Base-by-base conservation (phyloP, 1,140 invertebrate species). In the Eufriesea mexicana region DNA sequence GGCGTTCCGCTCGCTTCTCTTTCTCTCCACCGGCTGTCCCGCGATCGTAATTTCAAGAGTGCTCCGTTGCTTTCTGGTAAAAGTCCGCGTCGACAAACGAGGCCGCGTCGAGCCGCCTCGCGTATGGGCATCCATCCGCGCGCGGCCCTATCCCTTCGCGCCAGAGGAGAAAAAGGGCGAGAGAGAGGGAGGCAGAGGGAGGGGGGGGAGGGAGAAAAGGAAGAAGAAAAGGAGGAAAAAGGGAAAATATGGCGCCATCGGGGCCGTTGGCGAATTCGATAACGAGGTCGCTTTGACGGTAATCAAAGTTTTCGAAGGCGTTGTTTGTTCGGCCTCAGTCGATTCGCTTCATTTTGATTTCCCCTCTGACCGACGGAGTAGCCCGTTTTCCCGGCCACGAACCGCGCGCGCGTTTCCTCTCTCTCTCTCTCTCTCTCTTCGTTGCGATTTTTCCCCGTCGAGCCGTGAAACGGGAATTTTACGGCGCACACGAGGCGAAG, bases 401-500 rank as follows among this genome's bases (percentile, higher is more conserved):
- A 82, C 35, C 61, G 71, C 62, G 35, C 42, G 2, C 16, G 49
- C 49, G 12, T 51, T 51, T 42, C 55, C 55, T 51, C 45, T 12
- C 49, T 51, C 16, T 51, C 16, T 51, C 14, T 16, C 49, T 16
- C 2, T 16, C 49, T 23, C 42, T 25, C 64, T 47, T 42, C 67
- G 35, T 35, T 54, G 28, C 70, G 61, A 81, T 62, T 87, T 84
- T 84, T 80, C 57, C 67, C 62, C 76, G 64, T 51, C 49, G 47
- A 64, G 62, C 75, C 80, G 75, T 74, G 74, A 86, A 86, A 75
- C 81, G 49, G 47, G 51, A 70, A 62, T 79, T 86, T 86, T 42
- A 79, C 85, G 51, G 71, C 42, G 64, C 23, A 7, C 57, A 49
- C 54, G 61, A 25, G 61, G 8, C 45, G 6, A 54, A 20, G 16